Evolutionary conservation across 2,888 invertebrate genomes (phyloP), one percentile per base, ranked within the genome.

Genomic region (Hypolimnas misippus): DNA sequence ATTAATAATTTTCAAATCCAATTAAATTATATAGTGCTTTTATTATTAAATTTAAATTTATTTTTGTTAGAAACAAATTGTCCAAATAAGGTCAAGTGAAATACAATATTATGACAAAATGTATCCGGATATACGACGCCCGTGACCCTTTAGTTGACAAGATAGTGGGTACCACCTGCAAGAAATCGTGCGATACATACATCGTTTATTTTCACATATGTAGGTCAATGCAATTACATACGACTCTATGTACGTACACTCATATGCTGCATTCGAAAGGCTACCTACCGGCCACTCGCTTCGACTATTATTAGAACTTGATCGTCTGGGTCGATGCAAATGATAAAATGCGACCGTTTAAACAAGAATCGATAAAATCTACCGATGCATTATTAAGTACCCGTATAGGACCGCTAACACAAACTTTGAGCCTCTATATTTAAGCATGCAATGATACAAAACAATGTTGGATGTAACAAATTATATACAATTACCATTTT

Each of bases 141-240:
- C 65, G 38, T 67, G 69, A 67, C 62, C 62, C 19, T 59, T 40
- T 40, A 38, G 50, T 33, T 16, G 58, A 62, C 31, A 51, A 44
- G 38, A 53, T 33, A 62, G 56, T 58, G 35, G 55, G 42, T 61
- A 56, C 46, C 68, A 71, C 75, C 75, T 76, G 76, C 74, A 71
- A 71, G 70, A 73, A 76, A 77, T 82, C 76, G 73, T 76, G 76
- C 73, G 61, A 59, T 69, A 61, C 60, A 66, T 58, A 65, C 62
- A 49, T 53, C 74, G 81, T 87, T 84, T 84, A 86, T 88, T 86
- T 86, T 83, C 79, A 73, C 77, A 80, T 79, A 90, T 87, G 89
- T 91, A 76, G 91, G 91, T 91, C 91, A 91, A 87, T 91, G 90
- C 82, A 73, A 78, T 76, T 81, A 76, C 75, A 70, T 66, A 55